phyloP scores from a whole-genome alignment of 2,797 vertebrate species.

The Coranthus polyacanthus region DNA sequence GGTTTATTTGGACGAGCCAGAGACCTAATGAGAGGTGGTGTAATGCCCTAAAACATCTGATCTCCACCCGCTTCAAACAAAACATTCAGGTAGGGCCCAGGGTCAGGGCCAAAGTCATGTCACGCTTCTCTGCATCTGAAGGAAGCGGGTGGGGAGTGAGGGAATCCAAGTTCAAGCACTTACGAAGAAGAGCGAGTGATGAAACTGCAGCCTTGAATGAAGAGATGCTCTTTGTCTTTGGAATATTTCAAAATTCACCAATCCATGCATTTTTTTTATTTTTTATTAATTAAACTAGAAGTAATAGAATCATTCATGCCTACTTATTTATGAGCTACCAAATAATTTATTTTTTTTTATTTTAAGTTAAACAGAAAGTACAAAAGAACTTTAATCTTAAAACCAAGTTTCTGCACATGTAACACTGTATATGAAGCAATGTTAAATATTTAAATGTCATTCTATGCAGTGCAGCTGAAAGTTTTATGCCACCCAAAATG shows the following conservation, averaged over 20 bases:
- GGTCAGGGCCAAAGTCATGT: conserved; percentile 86
- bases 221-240: conserved; percentile 29
- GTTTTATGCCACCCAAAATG: conserved; percentile 28
- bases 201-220: conserved; percentile 4
- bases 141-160: conserved; percentile 49
- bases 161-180: conserved; percentile 80
- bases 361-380: conserved; percentile 6
- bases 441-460: too few relatives aligned
- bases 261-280: not conserved
- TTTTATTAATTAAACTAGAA: too few relatives aligned
- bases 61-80: conserved; percentile 77
- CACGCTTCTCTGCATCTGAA: conserved; percentile 61
- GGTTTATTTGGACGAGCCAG: conserved; percentile 76
- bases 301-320: too few relatives aligned
- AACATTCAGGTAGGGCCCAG: conserved; percentile 77
- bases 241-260: conserved; percentile 16
- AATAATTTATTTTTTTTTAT: not conserved
- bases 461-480: conserved; percentile 19
- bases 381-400: not conserved
- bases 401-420: conserved; percentile 12
- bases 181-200: conserved; percentile 12
- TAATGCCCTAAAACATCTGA: conserved; percentile 86
- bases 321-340: not conserved
- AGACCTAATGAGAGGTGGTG: conserved; percentile 83
- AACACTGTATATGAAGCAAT: conserved; percentile 1